Evolutionary conservation across 2,797 vertebrate species (phyloP).

Genomic region (Oreochromis mossambicus): DNA sequence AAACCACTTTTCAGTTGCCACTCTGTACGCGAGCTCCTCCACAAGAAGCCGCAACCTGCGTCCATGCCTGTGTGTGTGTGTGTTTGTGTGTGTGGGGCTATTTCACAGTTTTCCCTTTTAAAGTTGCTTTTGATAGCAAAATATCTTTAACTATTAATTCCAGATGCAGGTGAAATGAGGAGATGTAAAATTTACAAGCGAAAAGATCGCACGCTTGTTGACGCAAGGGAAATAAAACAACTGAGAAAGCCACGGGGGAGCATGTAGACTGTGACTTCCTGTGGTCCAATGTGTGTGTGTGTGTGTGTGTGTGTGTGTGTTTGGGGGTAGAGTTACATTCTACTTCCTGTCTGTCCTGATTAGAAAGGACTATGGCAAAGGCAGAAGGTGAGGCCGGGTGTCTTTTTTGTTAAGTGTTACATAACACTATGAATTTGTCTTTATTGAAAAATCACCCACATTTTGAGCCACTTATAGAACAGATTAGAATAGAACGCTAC

Average conservation of each 20-base stretch:
- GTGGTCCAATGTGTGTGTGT: slow-evolving; percentile 4
- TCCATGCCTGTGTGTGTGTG: slow-evolving; percentile 1
- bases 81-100: not conserved
- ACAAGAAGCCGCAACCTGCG: slow-evolving; percentile 30
- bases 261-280: slow-evolving; percentile 31
- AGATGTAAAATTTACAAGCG: slow-evolving; percentile 34
- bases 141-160: slow-evolving; percentile 48
- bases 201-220: slow-evolving; percentile 21
- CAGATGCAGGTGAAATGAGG: slow-evolving; percentile 27
- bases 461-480: not conserved
- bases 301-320: not conserved
- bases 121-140: slow-evolving; percentile 55
- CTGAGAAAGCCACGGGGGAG: slow-evolving; percentile 7
- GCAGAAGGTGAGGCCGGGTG: not conserved
- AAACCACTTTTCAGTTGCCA: slow-evolving; percentile 44
- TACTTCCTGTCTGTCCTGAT: slow-evolving; percentile 34
- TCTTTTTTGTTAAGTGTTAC: not conserved
- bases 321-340: slow-evolving; percentile 25
- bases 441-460: not conserved
- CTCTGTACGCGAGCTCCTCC: slow-evolving; percentile 21
- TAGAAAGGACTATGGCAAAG: slow-evolving; percentile 13
- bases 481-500: not conserved
- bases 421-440: not conserved
- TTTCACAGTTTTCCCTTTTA: slow-evolving; percentile 53
- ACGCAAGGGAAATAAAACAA: slow-evolving; percentile 42